These are phyloP conservation scores for Rhinopomastus cyanomelas DNA, from an alignment of 2,113 vertebrate genomes.

Conservation along the genomic window DNA sequence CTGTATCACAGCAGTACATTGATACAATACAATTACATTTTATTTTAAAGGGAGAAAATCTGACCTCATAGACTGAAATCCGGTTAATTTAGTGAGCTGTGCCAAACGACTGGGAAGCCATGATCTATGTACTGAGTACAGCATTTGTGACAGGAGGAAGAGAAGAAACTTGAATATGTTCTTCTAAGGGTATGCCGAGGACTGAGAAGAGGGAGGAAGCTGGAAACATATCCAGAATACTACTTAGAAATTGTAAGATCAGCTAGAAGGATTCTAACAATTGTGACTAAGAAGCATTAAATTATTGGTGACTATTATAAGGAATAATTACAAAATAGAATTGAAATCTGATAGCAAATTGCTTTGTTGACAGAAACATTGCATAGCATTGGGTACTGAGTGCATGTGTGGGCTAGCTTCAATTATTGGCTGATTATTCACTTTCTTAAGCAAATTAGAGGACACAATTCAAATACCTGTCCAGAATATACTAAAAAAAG, in stretches of 20 bases:
- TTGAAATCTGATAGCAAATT: background rate
- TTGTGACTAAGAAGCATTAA: background rate
- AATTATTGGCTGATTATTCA: background rate
- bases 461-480: background rate
- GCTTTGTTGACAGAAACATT: slow-evolving; percentile 8
- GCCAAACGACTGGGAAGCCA: slow-evolving; percentile 16
- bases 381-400: background rate
- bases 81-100: background rate
- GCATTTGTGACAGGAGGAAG: background rate
- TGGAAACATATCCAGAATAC: background rate
- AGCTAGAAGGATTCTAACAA: background rate
- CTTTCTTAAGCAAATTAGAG: background rate
- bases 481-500: background rate
- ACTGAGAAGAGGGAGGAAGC: background rate
- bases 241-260: slow-evolving; percentile 3
- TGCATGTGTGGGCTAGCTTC: background rate
- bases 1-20: background rate
- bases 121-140: background rate
- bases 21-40: background rate
- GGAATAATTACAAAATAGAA: background rate
- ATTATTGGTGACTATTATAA: background rate
- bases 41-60: background rate
- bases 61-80: background rate
- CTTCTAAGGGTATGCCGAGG: background rate
- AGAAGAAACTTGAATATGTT: background rate